Conservation (phyloP, 2,797 vertebrate species). For the Buceros bicornis region DNA sequence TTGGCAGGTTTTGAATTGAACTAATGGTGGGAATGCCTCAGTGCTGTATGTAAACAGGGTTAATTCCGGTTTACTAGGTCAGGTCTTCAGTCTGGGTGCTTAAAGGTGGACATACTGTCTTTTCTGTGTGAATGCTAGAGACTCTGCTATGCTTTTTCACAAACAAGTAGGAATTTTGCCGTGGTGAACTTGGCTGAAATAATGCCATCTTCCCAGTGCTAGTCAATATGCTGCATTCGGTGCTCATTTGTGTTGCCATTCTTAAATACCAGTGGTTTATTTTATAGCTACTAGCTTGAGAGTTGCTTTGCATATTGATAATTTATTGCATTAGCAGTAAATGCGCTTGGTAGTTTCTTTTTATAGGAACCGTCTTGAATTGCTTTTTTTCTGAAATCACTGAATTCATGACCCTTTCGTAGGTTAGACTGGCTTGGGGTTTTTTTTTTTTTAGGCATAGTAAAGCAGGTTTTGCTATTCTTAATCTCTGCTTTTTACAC, state of each 20-base stretch:
- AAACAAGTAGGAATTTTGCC: not conserved
- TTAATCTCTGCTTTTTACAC: not conserved
- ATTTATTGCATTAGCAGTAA: not conserved
- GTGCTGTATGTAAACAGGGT: not conserved
- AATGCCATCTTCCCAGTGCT: not conserved
- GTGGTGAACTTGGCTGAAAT: not conserved
- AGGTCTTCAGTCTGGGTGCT: not conserved
- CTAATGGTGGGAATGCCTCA: not conserved
- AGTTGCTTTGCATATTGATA: not conserved
- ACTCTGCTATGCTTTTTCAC: not conserved
- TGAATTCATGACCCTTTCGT: not conserved
- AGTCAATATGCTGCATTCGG: not conserved
- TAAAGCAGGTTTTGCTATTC: not conserved
- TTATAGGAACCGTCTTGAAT: not conserved
- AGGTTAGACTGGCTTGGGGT: not conserved
- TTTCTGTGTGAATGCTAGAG: not conserved
- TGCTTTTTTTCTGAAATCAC: not conserved
- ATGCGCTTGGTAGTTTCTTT: not conserved
- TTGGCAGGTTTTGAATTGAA: not conserved
- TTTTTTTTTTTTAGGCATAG: not conserved
- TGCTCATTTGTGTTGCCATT: not conserved
- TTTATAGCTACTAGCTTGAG: not conserved
- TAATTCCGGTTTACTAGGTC: not conserved
- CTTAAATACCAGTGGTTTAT: not conserved
- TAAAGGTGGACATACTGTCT: not conserved